Evolutionary conservation across 2,797 vertebrate genomes (phyloP).

Genomic region (Xenopus petersii): DNA sequence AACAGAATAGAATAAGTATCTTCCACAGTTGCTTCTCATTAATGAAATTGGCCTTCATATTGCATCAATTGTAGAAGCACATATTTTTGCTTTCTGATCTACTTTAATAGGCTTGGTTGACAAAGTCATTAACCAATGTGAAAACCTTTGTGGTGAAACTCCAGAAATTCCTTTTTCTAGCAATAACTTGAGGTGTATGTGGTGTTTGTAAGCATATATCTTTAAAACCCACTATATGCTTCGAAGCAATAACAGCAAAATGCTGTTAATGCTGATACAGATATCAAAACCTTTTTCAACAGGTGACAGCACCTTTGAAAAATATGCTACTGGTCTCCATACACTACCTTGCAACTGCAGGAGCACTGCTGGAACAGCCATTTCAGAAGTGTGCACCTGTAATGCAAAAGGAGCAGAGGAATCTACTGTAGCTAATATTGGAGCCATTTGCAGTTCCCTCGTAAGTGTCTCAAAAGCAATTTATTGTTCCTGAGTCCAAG

Average conservation of each 20-base stretch:
- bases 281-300: not conserved
- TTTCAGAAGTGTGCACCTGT: not conserved
- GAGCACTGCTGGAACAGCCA: not conserved
- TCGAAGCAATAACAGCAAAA: not conserved
- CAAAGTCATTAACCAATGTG: not conserved
- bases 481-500: not conserved
- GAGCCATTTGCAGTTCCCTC: not conserved
- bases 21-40: not conserved
- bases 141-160: not conserved
- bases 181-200: not conserved
- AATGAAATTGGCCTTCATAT: not conserved
- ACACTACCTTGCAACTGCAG: not conserved
- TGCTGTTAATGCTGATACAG: not conserved
- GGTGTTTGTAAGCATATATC: not conserved
- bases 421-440: not conserved
- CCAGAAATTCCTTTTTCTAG: not conserved
- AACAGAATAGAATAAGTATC: not conserved
- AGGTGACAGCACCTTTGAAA: not conserved
- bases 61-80: not conserved
- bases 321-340: not conserved
- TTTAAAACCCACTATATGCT: not conserved
- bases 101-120: not conserved
- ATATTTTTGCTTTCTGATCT: not conserved
- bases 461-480: not conserved
- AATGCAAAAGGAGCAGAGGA: not conserved